phyloP scores from a whole-genome alignment of 2,113 vertebrate genomes.

The Suncus etruscus region DNA sequence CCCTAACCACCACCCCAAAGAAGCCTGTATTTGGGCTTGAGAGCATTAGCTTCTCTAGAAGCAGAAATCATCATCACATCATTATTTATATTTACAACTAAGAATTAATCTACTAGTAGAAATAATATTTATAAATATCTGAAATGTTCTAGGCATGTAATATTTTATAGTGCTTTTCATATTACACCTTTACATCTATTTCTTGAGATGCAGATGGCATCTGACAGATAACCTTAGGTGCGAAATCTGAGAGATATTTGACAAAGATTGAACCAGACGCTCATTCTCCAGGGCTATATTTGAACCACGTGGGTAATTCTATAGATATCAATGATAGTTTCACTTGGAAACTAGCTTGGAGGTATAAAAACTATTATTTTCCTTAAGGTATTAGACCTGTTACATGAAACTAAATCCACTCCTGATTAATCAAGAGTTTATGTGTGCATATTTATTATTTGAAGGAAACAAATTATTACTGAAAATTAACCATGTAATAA shows the following conservation, averaged over 20 bases:
- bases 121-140: slow-evolving; percentile 58
- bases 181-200: slow-evolving; percentile 42
- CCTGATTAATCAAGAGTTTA: not conserved
- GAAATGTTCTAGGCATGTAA: not conserved
- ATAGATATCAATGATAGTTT: too few relatives aligned
- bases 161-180: slow-evolving; percentile 42
- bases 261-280: slow-evolving; percentile 42
- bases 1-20: slow-evolving; percentile 16
- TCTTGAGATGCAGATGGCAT: slow-evolving; percentile 26
- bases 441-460: slow-evolving; percentile 15
- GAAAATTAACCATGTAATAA: slow-evolving; percentile 33
- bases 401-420: slow-evolving; percentile 25
- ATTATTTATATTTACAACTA: slow-evolving; percentile 47
- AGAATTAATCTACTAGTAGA: not conserved
- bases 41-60: slow-evolving; percentile 27
- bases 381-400: slow-evolving; percentile 24
- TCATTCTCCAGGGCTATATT: slow-evolving; percentile 4
- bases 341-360: slow-evolving; percentile 30
- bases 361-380: slow-evolving; percentile 52
- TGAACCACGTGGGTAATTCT: not conserved
- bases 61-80: slow-evolving; percentile 12
- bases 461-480: slow-evolving; percentile 55
- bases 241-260: slow-evolving; percentile 63
- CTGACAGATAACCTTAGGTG: slow-evolving; percentile 60
- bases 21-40: slow-evolving; percentile 10